These are phyloP conservation scores for Vireo griseus DNA, from an alignment of 2,797 vertebrate species.

Conservation along the genomic window DNA sequence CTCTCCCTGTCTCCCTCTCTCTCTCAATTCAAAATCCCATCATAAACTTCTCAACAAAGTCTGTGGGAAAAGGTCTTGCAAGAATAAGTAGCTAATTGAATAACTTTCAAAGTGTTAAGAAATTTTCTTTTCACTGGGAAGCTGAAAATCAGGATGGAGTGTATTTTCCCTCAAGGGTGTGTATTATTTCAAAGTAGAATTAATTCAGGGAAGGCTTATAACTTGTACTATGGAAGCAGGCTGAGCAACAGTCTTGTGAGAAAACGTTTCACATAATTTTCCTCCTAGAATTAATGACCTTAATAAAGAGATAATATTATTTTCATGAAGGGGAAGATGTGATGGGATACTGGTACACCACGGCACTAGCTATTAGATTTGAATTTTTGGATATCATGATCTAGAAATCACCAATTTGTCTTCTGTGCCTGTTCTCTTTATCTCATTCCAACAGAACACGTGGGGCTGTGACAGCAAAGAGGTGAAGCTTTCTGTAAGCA, in stretches of 20 bases:
- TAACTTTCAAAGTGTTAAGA: background rate
- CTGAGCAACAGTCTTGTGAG: background rate
- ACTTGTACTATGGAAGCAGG: background rate
- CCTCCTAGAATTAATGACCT: background rate
- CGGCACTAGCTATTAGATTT: background rate
- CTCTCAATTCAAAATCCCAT: background rate
- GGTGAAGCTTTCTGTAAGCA: background rate
- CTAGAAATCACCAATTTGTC: background rate
- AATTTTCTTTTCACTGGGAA: background rate
- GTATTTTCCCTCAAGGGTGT: background rate
- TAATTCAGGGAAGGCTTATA: background rate
- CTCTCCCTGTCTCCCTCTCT: background rate
- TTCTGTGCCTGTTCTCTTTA: background rate
- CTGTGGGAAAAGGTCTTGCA: background rate
- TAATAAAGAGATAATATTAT: background rate
- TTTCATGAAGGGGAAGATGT: background rate
- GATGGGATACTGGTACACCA: background rate
- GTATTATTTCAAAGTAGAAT: background rate
- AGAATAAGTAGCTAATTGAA: background rate
- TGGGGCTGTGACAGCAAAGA: background rate
- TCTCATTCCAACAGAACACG: background rate
- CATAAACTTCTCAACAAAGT: background rate
- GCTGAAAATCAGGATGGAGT: background rate
- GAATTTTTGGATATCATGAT: background rate
- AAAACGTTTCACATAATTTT: background rate